Evolutionary conservation across 2,113 vertebrate species (phyloP).

Genomic region (Saguinus midas): DNA sequence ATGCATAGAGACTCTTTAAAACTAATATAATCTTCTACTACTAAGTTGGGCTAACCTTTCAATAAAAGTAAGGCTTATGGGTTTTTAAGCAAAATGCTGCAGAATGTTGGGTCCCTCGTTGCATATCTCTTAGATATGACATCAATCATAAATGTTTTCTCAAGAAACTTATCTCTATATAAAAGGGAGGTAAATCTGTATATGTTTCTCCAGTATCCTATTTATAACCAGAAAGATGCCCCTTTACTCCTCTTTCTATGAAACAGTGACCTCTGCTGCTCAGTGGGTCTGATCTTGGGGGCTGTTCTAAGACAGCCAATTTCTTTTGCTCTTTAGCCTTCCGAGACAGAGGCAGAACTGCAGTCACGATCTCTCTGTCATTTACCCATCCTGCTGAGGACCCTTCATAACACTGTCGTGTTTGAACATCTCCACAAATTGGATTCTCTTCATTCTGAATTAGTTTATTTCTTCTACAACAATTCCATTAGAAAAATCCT

Average conservation of each 20-base stretch:
- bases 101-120: neutral
- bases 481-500: neutral
- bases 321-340: neutral
- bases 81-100: neutral
- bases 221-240: neutral
- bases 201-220: neutral
- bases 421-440: neutral
- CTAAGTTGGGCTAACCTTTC: neutral
- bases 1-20: neutral
- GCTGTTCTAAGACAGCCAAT: neutral
- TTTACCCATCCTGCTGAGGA: neutral
- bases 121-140: neutral
- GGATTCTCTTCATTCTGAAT: neutral
- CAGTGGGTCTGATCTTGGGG: neutral
- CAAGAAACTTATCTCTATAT: neutral
- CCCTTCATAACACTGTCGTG: neutral
- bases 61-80: neutral
- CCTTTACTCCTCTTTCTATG: conserved; percentile 54
- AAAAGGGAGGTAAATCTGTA: neutral
- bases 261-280: conserved; percentile 76
- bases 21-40: neutral
- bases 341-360: neutral
- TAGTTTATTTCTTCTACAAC: neutral
- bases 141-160: conserved; percentile 1
- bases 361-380: rapidly evolving